phyloP scores from a whole-genome alignment of 1,140 invertebrate genomes.

The Scaptomyza pallida region DNA sequence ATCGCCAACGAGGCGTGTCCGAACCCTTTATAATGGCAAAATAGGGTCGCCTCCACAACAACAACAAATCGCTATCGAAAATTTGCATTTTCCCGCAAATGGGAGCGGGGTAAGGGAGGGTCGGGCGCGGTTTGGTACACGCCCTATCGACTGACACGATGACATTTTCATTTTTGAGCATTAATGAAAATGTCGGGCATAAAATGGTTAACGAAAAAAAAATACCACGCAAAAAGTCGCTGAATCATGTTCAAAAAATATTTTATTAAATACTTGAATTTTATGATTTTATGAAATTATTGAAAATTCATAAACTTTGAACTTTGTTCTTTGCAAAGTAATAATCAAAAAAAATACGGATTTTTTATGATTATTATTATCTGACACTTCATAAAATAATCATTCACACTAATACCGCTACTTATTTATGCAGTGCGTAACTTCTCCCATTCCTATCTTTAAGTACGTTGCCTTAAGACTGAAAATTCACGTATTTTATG shows the following conservation, averaged over 20 bases:
- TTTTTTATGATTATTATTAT: no score
- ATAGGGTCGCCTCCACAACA: background rate
- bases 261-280: no score
- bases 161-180: slow-evolving; percentile 22
- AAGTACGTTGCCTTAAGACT: background rate
- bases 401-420: slow-evolving; percentile 14
- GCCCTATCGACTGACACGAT: background rate
- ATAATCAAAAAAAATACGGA: no score
- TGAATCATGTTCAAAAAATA: no score
- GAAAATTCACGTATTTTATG: slow-evolving; percentile 31
- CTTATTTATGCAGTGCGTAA: slow-evolving; percentile 45
- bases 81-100: slow-evolving; percentile 53
- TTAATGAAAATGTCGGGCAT: background rate
- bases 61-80: slow-evolving; percentile 55
- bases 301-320: no score
- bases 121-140: no score
- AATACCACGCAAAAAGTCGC: no score
- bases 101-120: background rate
- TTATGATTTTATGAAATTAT: no score
- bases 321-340: no score
- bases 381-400: background rate
- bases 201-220: background rate
- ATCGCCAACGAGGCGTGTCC: slow-evolving; percentile 34
- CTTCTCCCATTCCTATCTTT: background rate
- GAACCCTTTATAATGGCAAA: slow-evolving; percentile 29